Evolutionary conservation across 2,113 vertebrate species (phyloP), one percentile per base, ranked within the genome.

Genomic region (Dendropsophus ebraccatus): DNA sequence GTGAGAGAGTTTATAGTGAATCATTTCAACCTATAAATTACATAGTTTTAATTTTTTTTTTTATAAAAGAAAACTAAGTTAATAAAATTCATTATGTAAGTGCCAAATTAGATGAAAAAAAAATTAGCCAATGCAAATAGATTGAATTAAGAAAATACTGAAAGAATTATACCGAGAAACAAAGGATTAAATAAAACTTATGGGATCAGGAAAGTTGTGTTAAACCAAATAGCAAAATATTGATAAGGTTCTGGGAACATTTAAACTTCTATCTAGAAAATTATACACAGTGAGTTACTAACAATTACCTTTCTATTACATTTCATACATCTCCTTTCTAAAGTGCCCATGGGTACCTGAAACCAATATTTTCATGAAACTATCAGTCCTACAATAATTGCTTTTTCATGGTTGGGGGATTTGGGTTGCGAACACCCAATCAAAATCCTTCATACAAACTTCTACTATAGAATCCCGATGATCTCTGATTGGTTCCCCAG

Each of bases 371-470:
- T 32, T 74, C 75, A 84, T 13, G 37, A 79, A 79, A 85, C 28
- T 79, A 16, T 35, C 83, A 47, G 58, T 69, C 52, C 47, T 56
- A 79, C 13, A 70, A 72, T 85, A 70, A 79, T 78, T 80, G 65
- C 65, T 80, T 86, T 85, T 85, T 52, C 74, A 56, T 79, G 62
- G 75, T 85, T 85, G 60, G 62, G 50, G 65, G 65, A 72, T 72
- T 86, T 69, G 76, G 60, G 37, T 21, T 67, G 47, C 23, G 21
- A 86, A 32, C 50, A 81, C 21, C 76, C 76, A 80, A 81, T 80
- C n/a, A 78, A 16, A 30, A 81, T 47, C n/a, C 25, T 41, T 81
- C 60, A 47, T 72, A 50, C 65, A 80, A 86, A 30, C 19, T n/a
- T 73, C 76, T 81, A 23, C 65, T 81, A 23, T 73, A 35, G 17